Percentiles rank a stretch among this genome's conserved stretches.
Evolutionary conservation across 2,797 vertebrate genomes (phyloP).

Genomic region (Melanotaenia nigrans): DNA sequence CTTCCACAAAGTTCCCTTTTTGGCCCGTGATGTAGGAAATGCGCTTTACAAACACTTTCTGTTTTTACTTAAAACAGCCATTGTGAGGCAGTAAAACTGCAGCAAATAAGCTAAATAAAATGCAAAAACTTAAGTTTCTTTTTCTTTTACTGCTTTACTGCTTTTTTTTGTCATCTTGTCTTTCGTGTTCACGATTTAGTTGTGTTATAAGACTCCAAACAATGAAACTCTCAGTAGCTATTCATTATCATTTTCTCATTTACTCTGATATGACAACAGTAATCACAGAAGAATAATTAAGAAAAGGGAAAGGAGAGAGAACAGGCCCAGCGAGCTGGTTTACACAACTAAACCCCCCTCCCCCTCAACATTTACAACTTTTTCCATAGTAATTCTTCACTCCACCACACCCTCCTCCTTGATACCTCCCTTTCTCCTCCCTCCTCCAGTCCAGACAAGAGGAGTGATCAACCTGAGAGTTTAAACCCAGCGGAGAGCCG

Average conservation of each 20-base stretch:
- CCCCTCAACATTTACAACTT: conserved; percentile 56
- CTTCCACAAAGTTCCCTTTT: neutral
- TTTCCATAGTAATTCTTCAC: conserved; percentile 52
- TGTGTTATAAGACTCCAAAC: neutral
- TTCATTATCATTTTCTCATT: neutral
- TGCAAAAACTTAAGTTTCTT: neutral
- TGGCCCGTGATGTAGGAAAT: too few relatives aligned
- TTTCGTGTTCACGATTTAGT: neutral
- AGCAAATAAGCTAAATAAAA: neutral
- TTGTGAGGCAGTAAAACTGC: neutral
- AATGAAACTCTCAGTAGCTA: neutral
- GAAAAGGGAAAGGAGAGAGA: neutral
- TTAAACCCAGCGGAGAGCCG: conserved; percentile 75
- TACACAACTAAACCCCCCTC: conserved; percentile 10
- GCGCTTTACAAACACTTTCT: too few relatives aligned
- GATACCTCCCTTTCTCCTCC: conserved; percentile 68
- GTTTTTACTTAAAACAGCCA: too few relatives aligned
- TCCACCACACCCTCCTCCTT: conserved; percentile 44
- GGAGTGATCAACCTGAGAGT: conserved; percentile 80
- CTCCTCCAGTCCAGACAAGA: conserved; percentile 66
- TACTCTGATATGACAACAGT: neutral
- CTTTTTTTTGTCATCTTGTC: neutral
- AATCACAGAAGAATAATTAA: neutral
- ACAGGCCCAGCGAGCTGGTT: too few relatives aligned
- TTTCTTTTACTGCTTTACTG: neutral